phyloP scores from a whole-genome alignment of 2,888 invertebrate genomes.

The Megamerina dolium region DNA sequence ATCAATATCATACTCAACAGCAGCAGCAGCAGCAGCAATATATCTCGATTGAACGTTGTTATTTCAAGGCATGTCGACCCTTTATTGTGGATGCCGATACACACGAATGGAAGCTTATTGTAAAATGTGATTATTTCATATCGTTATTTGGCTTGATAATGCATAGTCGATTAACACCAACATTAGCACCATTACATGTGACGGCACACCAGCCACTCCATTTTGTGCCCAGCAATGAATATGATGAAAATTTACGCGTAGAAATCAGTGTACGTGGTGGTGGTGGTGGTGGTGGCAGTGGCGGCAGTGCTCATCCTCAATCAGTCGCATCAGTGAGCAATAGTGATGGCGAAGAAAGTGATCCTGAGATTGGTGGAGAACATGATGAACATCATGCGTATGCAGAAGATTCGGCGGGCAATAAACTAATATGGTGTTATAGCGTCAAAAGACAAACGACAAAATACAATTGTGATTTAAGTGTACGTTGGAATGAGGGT shows the following conservation, averaged over 20 bases:
- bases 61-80: constrained; percentile 46
- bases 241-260: constrained; percentile 38
- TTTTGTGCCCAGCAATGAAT: constrained; percentile 24
- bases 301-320: background rate
- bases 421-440: constrained; percentile 33
- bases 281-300: too few species aligned
- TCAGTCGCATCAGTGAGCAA: constrained; percentile 10
- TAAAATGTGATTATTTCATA: constrained; percentile 42
- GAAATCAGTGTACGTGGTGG: constrained; percentile 34
- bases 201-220: constrained; percentile 8
- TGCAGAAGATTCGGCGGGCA: constrained; percentile 2
- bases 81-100: constrained; percentile 37
- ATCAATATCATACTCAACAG: background rate
- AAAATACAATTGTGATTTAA: constrained; percentile 45
- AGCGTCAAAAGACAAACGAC: constrained; percentile 34
- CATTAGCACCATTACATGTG: constrained; percentile 17
- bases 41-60: constrained; percentile 38
- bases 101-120: constrained; percentile 32
- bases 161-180: constrained; percentile 44
- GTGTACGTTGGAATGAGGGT: constrained; percentile 36
- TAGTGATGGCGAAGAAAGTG: constrained; percentile 9
- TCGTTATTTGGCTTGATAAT: constrained; percentile 40
- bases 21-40: constrained; percentile 17
- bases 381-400: constrained; percentile 3
- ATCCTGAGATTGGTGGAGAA: constrained; percentile 3